Percentiles rank a stretch among this genome's conserved stretches.
Evolutionary conservation across 2,113 vertebrate genomes (phyloP).

Genomic region (Emydocephalus ijimae): DNA sequence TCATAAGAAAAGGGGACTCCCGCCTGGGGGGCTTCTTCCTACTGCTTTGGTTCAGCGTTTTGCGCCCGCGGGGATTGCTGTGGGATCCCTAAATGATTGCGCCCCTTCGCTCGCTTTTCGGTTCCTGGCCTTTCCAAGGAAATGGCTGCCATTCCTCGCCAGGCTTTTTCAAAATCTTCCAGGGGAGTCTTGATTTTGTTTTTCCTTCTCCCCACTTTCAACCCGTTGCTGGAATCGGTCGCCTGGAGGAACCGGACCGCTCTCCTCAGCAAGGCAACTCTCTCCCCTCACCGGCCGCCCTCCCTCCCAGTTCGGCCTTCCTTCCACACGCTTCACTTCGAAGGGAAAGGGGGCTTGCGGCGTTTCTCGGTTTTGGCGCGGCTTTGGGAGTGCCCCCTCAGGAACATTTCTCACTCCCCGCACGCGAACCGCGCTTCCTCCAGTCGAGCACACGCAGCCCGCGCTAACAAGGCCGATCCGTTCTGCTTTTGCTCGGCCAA

Average conservation of each 20-base stretch:
- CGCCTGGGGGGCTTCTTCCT: not conserved
- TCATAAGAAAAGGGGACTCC: constrained; percentile 66
- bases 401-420: not conserved
- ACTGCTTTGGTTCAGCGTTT: not conserved
- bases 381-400: not conserved
- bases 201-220: too few species aligned
- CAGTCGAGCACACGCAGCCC: not conserved
- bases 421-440: too few species aligned
- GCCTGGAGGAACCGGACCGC: constrained; percentile 52
- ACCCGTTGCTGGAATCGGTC: constrained; percentile 48
- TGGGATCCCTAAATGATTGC: not conserved
- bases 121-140: constrained; percentile 76
- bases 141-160: constrained; percentile 69
- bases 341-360: not conserved
- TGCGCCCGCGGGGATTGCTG: not conserved
- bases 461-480: not conserved
- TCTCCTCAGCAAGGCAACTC: constrained; percentile 34
- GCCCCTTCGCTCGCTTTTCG: not conserved
- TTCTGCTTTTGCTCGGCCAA: not conserved
- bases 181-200: constrained; percentile 50
- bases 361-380: not conserved
- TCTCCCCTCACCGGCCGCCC: not conserved
- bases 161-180: constrained; percentile 76
- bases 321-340: not conserved
- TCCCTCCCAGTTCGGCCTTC: not conserved